Base-by-base conservation (phyloP, 2,113 vertebrate species). In the Apteryx owenii region DNA sequence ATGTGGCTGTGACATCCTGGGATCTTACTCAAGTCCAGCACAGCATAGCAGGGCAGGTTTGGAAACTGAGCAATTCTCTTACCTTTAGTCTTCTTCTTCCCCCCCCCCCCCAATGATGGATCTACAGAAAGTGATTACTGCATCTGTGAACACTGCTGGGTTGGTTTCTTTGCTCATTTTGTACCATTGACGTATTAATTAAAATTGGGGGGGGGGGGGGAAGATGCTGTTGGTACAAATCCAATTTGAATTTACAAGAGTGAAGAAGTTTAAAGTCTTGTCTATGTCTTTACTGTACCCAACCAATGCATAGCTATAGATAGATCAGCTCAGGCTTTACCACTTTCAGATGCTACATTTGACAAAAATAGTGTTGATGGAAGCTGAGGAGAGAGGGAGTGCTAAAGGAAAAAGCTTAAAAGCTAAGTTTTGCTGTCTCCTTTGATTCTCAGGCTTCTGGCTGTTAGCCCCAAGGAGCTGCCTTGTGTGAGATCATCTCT, bases 381-480 rank as follows among this genome's bases (percentile, higher is more conserved):
- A 23, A 92, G 66, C 38, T 88, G 78, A 84, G 62, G 48, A 95
- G 10, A 50, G 17, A 85, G 28, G 50, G 4, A 83, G 38, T 64
- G 48, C 38, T 50, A 93, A 85, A 2, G 1, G 81, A 78, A 90
- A 90, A 92, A 85, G 70, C 78, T 82, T 94, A 62, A 80, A 95
- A 92, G 86, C 81, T 95, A 71, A 76, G 71, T 92, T 92, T 95
- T 95, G 46, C 65, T 72, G 26, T 85, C 78, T 85, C 56, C 51
- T 58, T 68, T 80, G 77, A 77, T 87, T 95, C 84, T 86, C 71
- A 79, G 81, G 69, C 38, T 93, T 89, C 87, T 53, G 69, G 50
- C 53, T 96, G 66, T 89, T 81, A 93, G 81, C 44, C 77, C 78
- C 20, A 11, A 76, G 85, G 82, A 92, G 66, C 19, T 70, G 38